Evolutionary conservation across 2,113 vertebrate species (phyloP).

Genomic region (Corydoras maculifer): DNA sequence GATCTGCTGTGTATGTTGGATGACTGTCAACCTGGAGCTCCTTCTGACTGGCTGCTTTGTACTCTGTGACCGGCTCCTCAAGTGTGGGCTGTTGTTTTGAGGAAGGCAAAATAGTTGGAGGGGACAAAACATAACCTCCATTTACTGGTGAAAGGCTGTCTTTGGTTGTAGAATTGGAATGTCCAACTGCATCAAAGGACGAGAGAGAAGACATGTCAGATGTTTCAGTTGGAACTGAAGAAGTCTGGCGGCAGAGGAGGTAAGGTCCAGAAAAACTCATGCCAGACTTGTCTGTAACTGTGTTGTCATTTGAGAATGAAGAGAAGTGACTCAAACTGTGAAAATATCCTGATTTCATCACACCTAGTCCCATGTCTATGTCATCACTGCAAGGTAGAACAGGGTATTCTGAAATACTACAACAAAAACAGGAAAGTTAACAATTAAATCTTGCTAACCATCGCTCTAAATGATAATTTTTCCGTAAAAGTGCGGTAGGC

Average conservation of each 20-base stretch:
- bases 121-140: constrained; percentile 23
- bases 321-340: neutral
- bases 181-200: neutral
- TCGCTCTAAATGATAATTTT: neutral
- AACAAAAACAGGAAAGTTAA: neutral
- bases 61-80: neutral
- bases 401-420: constrained; percentile 17
- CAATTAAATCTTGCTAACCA: neutral
- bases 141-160: neutral
- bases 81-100: neutral
- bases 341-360: constrained; percentile 3
- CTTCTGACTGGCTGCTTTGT: neutral
- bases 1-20: constrained; percentile 24
- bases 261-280: constrained; percentile 38
- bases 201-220: neutral
- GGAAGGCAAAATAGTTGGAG: neutral
- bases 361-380: neutral
- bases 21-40: constrained; percentile 9
- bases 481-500: too few relatives aligned
- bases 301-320: neutral
- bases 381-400: neutral
- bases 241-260: constrained; percentile 32
- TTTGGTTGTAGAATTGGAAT: neutral
- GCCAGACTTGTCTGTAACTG: constrained; percentile 24
- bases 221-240: constrained; percentile 1